Evolutionary conservation across 2,113 vertebrate genomes (phyloP).

Genomic region (Bucco capensis): DNA sequence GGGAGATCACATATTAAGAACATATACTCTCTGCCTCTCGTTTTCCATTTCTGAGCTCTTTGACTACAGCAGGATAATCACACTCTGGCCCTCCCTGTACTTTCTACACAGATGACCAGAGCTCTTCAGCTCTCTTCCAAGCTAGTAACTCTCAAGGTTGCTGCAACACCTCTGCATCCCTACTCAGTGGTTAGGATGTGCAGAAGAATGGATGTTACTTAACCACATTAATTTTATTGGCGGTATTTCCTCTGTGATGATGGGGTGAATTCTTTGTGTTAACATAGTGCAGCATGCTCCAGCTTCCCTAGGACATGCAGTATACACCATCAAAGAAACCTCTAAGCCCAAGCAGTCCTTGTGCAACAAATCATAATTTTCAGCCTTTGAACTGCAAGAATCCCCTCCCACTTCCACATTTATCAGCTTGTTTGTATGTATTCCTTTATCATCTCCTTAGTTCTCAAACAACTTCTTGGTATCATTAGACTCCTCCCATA

Average conservation of each 20-base stretch:
- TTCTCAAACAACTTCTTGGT: background rate
- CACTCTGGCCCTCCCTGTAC: rapidly evolving
- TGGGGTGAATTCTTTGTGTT: background rate
- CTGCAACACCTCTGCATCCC: background rate
- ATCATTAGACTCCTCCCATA: background rate
- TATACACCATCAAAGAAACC: background rate
- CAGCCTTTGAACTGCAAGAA: background rate
- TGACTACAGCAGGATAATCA: background rate
- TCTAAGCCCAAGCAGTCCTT: background rate
- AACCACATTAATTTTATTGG: background rate
- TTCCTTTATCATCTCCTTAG: background rate
- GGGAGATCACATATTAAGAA: background rate
- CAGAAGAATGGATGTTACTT: background rate
- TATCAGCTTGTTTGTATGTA: background rate
- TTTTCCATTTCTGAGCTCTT: background rate
- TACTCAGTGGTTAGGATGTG: background rate
- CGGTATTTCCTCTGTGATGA: background rate
- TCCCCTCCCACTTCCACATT: background rate
- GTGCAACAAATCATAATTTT: background rate
- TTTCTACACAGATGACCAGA: background rate
- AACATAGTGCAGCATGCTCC: background rate
- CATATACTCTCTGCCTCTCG: background rate
- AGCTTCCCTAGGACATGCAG: background rate
- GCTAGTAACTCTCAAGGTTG: background rate
- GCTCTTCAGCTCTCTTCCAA: background rate